Evolutionary conservation across 2,113 vertebrate species (phyloP).

Genomic region (Trematomus loennbergii): DNA sequence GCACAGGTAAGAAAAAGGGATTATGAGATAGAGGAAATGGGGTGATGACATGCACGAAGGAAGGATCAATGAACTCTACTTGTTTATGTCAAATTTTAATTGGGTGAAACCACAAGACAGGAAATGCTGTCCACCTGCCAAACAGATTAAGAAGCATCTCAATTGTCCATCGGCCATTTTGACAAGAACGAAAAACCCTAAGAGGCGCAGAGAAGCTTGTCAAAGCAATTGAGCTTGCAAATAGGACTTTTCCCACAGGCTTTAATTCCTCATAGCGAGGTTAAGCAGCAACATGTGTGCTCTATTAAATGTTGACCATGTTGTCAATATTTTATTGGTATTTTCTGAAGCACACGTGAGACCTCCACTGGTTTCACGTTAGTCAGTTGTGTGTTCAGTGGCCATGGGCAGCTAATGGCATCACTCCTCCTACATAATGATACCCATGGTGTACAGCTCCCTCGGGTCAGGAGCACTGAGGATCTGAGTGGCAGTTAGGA

Average conservation of each 20-base stretch:
- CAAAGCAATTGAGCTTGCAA: neutral
- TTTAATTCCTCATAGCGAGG: neutral
- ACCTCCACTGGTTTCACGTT: conserved; percentile 19
- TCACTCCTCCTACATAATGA: conserved; percentile 63
- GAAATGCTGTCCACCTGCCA: conserved; percentile 37
- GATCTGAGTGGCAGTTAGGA: conserved; percentile 51
- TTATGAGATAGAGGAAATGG: neutral
- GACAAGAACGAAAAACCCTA: neutral
- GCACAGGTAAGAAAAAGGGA: neutral
- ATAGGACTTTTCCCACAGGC: conserved; percentile 14
- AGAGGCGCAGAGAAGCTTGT: neutral
- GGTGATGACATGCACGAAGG: neutral
- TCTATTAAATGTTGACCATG: conserved; percentile 11
- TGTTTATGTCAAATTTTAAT: conserved; percentile 13
- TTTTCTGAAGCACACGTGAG: conserved; percentile 14
- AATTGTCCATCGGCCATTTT: conserved; percentile 2
- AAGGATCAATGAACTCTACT: neutral
- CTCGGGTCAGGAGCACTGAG: conserved; percentile 42
- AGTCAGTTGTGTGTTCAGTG: conserved; percentile 21
- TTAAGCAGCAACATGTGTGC: conserved; percentile 18
- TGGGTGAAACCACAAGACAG: conserved; percentile 13
- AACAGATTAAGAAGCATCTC: conserved; percentile 28
- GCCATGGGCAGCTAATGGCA: conserved; percentile 41
- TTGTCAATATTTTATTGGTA: conserved; percentile 15
- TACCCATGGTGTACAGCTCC: conserved; percentile 61